Evolutionary conservation across 1,140 invertebrate genomes (phyloP), one percentile per base, ranked within the genome.

Genomic region (Idris sp.): DNA sequence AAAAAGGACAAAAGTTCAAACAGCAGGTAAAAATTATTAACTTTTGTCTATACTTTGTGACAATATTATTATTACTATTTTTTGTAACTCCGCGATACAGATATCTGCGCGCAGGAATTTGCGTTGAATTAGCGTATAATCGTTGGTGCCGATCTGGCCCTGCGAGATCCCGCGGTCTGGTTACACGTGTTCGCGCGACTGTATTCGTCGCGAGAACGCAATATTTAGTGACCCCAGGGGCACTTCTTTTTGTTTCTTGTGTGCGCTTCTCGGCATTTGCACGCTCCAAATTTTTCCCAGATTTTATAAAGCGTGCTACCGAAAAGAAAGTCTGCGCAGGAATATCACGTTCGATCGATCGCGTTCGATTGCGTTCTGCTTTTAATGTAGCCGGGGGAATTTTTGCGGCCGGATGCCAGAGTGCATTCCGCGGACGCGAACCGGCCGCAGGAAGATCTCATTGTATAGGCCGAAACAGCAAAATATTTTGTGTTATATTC

Each of bases 121-220:
- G 81, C 84, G 84, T 86, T 86, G 84, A 86, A 87, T 87, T 86
- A 86, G 84, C 86, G 84, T 85, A 85, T 84, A 86, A 87, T 86
- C 86, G 84, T 76, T 64, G 80, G 78, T 77, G 79, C n/a, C 85
- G 84, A 87, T 86, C 84, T 86, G 79, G 77, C 75, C 78, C 58
- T 71, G 43, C 54, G 65, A 83, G 85, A 86, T 86, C 84, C 79
- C 81, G 83, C 83, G 80, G 82, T 78, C 80, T 80, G 82, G 79
- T 84, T 86, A 86, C 85, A 86, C 84, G 85, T 86, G 84, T 86
- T 83, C 83, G 73, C 73, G 79, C 79, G 79, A 53, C 82, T 84
- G 84, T 84, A 84, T 84, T 81, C 82, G 69, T 64, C 65, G 76
- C 71, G 74, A 59, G 68, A 74, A 77, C 76, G 62, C 76, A 78